Base-by-base conservation (phyloP, 2,113 vertebrate species). In the Clarias magur region DNA sequence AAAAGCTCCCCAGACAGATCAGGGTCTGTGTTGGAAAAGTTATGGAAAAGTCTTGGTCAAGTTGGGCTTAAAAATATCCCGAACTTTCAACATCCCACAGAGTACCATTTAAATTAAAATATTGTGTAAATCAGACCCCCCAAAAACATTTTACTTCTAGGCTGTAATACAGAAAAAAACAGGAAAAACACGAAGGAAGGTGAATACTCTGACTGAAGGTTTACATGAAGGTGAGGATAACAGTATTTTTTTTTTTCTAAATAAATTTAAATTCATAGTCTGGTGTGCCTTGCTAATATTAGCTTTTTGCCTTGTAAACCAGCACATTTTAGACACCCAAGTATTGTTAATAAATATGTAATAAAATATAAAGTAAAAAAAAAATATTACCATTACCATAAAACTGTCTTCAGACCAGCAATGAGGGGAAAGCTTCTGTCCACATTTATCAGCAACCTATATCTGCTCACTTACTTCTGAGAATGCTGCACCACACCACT, bases 321-420 rank as follows among this genome's bases (percentile, higher is more conserved):
- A 48, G 6, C 48, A 48, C 12, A 27, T 15, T 13, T 67, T 27
- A 67, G 5, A 67, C 3, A 67, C 11, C 13, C 60, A 62, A 21
- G 60, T 67, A 27, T 65, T 65, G 62, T 65, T 65, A 65, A 23
- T 65, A 65, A 65, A 48, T 48, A 48, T 48, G 48, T 48, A 48
- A 30, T 19, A 19, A 17, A 70, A 70, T 70, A 42, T 53, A 53
- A 53, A 54, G 21, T 53, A 4, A 53, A 76, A 75, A 76, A 4
- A 4, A 25, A 48, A 10, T 23, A 54, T n/a, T 53, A 25, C 17
- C 6, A 23, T 34, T 9, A 27, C 30, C 60, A 34, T 34, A 53
- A 53, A 59, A 38, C 82, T 89, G 70, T 62, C 54, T 68, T 86
- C 25, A 78, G 53, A 85, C 70, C 86, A 73, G 89, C 85, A 62